Evolutionary conservation across 2,888 invertebrate species (phyloP), one percentile per base, ranked within the genome.

Genomic region (Rhimphoctona megacephalus): DNA sequence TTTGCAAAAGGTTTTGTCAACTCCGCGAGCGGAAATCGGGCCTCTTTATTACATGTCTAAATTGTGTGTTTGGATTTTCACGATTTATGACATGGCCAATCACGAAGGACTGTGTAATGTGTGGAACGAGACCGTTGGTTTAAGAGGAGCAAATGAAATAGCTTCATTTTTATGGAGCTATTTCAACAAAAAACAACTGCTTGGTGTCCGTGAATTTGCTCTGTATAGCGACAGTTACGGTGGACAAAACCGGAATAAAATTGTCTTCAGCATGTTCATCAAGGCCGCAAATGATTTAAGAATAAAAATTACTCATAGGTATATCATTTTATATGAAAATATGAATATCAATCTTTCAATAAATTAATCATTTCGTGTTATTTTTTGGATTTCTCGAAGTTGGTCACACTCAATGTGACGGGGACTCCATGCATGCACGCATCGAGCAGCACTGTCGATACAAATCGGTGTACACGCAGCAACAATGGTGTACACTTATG

Each of bases 81-180:
- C 87, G 0, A 85, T 88, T 25, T 87, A 83, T 25, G 74, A 88
- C 54, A 49, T 83, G 49, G 84, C 76, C 5, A 81, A 46, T 64
- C 67, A 79, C 22, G 49, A 43, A 64, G 87, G 87, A 17, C 22
- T 73, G 0, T 88, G 87, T 22, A 54, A 83, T 9, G 67, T 87
- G 1, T 85, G 87, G 84, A 87, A 88, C 66, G 88, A 88, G 61
- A 86, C 84, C 0, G 36, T 88, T 30, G 85, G 84, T 22, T 67
- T 70, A 4, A 46, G 81, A 72, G 88, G 85, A 14, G 83, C 83
- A 9, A 88, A 85, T 76, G 81, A 88, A 81, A 83, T 88, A 14
- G 77, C 83, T 25, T 85, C 85, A 3, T 74, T 78, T 69, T 69
- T 85, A 17, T 46, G 66, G 69, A 22, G 19, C 17, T 86, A 73